Base-by-base conservation (phyloP, 2,888 invertebrate species). In the Meliscaeva auricollis region DNA sequence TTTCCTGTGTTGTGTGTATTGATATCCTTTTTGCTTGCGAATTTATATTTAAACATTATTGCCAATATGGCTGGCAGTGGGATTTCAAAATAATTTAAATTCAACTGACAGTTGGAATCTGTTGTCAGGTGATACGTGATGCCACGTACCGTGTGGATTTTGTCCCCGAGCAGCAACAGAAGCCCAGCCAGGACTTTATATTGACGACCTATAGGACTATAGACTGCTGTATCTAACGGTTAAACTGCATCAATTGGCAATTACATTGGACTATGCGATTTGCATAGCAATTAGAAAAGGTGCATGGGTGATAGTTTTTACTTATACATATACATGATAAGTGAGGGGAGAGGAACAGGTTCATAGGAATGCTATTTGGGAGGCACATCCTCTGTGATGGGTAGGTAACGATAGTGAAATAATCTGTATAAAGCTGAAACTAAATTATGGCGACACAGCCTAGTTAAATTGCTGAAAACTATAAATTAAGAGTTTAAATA, bases 201-300 rank as follows among this genome's bases (percentile, higher is more conserved):
- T 69, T 82, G 52, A 68, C 68, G 38, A 17, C 13, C 60, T 9
- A 38, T 15, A 15, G 41, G 58, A 32, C 50, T 66, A 66, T 66
- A 26, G 75, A 58, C 44, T 41, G 7, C 52, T 75, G 68, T 48
- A 68, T 69, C 76, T 81, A 85, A 81, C 73, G 81, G 81, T 73
- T 50, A 62, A 76, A 85, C 76, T 85, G 85, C 85, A 85, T 85
- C 85, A 85, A 85, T 76, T 76, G 81, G 72, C 85, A 77, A 81
- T 85, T 81, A 81, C 62, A 73, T 30, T 69, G 64, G 75, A 66
- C 46, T 48, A 80, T 76, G 85, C 68, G 73, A 85, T 85, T 85
- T 85, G 85, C 85, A 85, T 85, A 81, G 73, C 81, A 85, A 85
- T 81, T 48, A 38, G 50, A 32, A 69, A 46, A 44, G 52, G 56